phyloP scores from a whole-genome alignment of 2,113 vertebrate genomes.

The Casuarius casuarius region DNA sequence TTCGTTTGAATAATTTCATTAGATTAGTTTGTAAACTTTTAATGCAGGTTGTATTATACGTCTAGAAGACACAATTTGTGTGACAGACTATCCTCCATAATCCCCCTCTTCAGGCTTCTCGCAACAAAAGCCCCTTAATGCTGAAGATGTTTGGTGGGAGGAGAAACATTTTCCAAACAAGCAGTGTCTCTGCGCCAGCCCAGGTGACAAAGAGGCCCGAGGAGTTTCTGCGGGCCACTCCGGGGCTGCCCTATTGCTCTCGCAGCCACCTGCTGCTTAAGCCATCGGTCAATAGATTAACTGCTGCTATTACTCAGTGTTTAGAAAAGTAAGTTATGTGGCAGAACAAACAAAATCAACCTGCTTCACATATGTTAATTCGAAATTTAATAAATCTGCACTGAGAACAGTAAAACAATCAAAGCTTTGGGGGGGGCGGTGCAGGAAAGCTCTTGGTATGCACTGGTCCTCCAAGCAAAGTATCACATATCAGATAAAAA shows the following conservation, averaged over 20 bases:
- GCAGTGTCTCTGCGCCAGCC: constrained; percentile 77
- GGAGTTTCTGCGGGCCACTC: constrained; percentile 78
- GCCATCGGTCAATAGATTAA: constrained; percentile 85
- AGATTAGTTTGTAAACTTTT: constrained; percentile 79
- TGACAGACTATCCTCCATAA: constrained; percentile 82
- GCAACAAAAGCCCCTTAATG: constrained; percentile 83
- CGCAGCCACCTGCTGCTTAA: constrained; percentile 85
- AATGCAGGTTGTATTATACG: constrained; percentile 75
- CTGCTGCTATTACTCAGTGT: constrained; percentile 79
- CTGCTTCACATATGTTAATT: constrained; percentile 85
- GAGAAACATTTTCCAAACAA: constrained; percentile 87
- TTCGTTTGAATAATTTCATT: constrained; percentile 80
- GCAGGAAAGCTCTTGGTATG: constrained; percentile 36
- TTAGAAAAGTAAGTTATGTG: constrained; percentile 84
- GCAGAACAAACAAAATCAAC: constrained; percentile 85
- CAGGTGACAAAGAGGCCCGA: constrained; percentile 84
- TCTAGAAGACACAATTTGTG: constrained; percentile 80
- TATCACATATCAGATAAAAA: constrained; percentile 63
- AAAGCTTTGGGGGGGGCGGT: neutral
- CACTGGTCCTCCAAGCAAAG: neutral
- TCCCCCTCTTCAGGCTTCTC: constrained; percentile 81
- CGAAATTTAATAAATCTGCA: constrained; percentile 81
- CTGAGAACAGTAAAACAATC: constrained; percentile 71
- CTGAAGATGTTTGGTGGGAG: constrained; percentile 84
- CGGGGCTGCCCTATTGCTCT: constrained; percentile 76